A percentile compares a stretch with the other conserved stretches of the same genome.
Evolutionary conservation across 2,113 vertebrate species (phyloP).

Genomic region (Istiophorus platypterus): DNA sequence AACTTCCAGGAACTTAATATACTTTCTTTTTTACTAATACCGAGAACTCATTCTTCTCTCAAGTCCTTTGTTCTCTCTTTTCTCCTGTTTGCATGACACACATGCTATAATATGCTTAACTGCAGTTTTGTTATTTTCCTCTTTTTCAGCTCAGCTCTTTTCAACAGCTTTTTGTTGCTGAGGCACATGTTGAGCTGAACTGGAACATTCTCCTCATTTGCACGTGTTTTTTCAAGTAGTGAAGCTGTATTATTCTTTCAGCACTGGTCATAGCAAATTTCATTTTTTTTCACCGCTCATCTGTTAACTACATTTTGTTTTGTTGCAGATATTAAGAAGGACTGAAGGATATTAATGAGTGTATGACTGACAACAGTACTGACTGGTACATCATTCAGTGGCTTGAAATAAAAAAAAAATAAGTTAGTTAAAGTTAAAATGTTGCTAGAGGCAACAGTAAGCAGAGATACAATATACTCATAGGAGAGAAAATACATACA

Average conservation of each 20-base stretch:
- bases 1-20: background rate
- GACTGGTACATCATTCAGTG: background rate
- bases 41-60: background rate
- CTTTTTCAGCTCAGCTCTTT: background rate
- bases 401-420: background rate
- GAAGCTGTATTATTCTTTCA: background rate
- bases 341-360: background rate
- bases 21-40: background rate
- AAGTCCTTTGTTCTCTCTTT: slow-evolving; percentile 1
- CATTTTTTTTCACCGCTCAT: no score
- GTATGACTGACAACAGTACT: background rate
- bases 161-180: slow-evolving; percentile 13
- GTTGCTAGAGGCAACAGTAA: background rate
- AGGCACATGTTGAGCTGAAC: slow-evolving; percentile 8
- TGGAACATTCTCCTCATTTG: background rate
- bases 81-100: background rate
- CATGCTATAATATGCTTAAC: background rate
- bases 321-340: no score
- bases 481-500: no score
- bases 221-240: background rate
- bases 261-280: background rate
- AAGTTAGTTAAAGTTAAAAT: background rate
- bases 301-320: background rate
- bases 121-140: background rate
- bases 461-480: background rate